Conservation (phyloP, 2,113 vertebrate genomes). For the Austrofundulus limnaeus region DNA sequence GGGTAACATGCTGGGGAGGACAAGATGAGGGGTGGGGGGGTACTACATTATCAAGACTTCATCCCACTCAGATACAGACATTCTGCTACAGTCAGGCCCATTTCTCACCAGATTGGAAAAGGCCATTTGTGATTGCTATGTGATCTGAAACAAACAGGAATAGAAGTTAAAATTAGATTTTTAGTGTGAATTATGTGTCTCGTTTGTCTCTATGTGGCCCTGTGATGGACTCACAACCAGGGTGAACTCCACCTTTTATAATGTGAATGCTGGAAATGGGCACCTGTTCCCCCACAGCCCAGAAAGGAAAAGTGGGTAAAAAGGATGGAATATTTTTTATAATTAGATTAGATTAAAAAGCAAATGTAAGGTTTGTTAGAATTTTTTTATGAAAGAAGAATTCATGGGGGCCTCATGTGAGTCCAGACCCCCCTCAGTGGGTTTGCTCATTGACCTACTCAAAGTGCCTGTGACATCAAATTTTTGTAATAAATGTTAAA, state of each 20-base stretch:
- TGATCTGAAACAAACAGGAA: slow-evolving; percentile 11
- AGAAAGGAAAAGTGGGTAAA: no score
- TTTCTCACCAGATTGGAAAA: slow-evolving; percentile 29
- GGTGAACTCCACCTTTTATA: neutral
- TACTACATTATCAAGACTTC: slow-evolving; percentile 68
- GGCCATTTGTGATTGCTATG: neutral
- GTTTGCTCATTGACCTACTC: no score
- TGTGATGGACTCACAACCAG: no score
- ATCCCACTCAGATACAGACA: slow-evolving; percentile 31
- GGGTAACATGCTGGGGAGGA: slow-evolving; percentile 62
- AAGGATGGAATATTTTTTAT: no score
- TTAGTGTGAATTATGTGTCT: neutral
- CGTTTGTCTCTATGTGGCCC: no score
- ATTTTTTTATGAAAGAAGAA: neutral
- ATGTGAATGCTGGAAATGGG: no score
- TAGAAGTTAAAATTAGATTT: neutral
- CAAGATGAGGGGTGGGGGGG: slow-evolving; percentile 32
- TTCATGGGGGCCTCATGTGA: no score
- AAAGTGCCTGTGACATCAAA: no score
- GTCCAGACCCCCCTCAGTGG: no score
- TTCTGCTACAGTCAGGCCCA: slow-evolving; percentile 38
- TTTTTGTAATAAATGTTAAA: no score
- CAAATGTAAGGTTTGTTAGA: neutral
- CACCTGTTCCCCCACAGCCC: no score
- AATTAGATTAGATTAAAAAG: neutral